A percentile compares a stretch with the other conserved stretches of the same genome.
These are phyloP conservation scores for Spodoptera picta DNA, from an alignment of 2,888 invertebrate species.

Conservation along the genomic window DNA sequence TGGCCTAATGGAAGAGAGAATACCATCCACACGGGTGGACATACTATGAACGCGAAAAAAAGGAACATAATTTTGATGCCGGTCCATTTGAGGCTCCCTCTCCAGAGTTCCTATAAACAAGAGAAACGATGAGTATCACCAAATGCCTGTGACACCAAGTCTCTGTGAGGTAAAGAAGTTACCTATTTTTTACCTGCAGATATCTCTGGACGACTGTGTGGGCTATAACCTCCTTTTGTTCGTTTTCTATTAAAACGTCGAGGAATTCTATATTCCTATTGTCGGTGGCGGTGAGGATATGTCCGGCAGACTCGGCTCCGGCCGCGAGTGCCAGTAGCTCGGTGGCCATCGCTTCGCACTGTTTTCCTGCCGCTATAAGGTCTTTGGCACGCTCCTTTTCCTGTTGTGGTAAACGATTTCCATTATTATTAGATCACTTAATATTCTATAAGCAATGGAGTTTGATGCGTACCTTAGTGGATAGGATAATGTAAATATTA, in stretches of 20 bases:
- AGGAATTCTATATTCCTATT: constrained; percentile 97
- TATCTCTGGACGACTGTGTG: constrained; percentile 99
- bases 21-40: constrained; percentile 98
- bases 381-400: constrained; percentile 99
- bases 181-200: constrained; percentile 94
- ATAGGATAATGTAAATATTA: constrained; percentile 95
- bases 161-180: constrained; percentile 71
- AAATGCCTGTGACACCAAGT: constrained; percentile 29
- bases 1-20: constrained; percentile 98
- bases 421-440: constrained; percentile 58
- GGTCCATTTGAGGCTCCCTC: constrained; percentile 98
- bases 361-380: constrained; percentile 97
- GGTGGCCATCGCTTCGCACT: constrained; percentile 99
- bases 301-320: constrained; percentile 97
- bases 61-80: constrained; percentile 98
- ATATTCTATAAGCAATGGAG: constrained; percentile 30
- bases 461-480: constrained; percentile 91
- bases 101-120: constrained; percentile 96
- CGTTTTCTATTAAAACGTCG: constrained; percentile 99
- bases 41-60: constrained; percentile 96
- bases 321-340: constrained; percentile 98
- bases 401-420: constrained; percentile 73
- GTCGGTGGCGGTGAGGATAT: constrained; percentile 98
- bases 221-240: constrained; percentile 99
- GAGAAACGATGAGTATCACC: constrained; percentile 44